Evolutionary conservation across 2,888 invertebrate species (phyloP), one percentile per base, ranked within the genome.

Genomic region (Archips crataeganus): DNA sequence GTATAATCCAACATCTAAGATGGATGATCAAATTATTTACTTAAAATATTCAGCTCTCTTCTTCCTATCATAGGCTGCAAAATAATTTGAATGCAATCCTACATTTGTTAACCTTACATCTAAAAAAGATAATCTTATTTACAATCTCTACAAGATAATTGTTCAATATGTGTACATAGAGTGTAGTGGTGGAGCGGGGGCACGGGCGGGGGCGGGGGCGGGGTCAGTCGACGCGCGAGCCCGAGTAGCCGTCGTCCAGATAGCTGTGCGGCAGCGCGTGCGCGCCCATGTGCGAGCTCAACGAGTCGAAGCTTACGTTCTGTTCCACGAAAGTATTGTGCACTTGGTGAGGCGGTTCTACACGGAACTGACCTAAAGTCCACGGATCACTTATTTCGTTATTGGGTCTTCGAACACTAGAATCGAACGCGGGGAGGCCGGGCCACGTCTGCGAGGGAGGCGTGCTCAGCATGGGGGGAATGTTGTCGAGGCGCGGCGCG

Each of bases 91-190:
- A 91, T 87, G 91, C 91, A 88, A 85, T 85, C 84, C 92, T 93
- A 94, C 91, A 91, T 89, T 90, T 80, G 79, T 91, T 91, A 92
- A 84, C 84, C 90, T 90, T 92, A 92, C 78, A 78, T 77, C 85
- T 92, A 91, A 80, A 86, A 69, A 92, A 93, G 82, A 89, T 87
- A 91, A 92, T 93, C 89, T 93, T 94, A 93, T 94, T 85, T 94
- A 94, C 94, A 94, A 85, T 83, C 79, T 89, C 86, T 90, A 89
- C 85, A 85, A 85, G 82, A 85, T 88, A 90, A 92, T 91, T 89
- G 92, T 92, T 92, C 91, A 90, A 80, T 84, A 85, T 79, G 85
- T 80, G 81, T 84, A 87, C 81, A 85, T 87, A 87, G 83, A 87
- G 79, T 78, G 79, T 85, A 84, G 45, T 39, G 59, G 74, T 54